Conservation (phyloP, 2,797 vertebrate species). For the Rhabdophis nuchalis region DNA sequence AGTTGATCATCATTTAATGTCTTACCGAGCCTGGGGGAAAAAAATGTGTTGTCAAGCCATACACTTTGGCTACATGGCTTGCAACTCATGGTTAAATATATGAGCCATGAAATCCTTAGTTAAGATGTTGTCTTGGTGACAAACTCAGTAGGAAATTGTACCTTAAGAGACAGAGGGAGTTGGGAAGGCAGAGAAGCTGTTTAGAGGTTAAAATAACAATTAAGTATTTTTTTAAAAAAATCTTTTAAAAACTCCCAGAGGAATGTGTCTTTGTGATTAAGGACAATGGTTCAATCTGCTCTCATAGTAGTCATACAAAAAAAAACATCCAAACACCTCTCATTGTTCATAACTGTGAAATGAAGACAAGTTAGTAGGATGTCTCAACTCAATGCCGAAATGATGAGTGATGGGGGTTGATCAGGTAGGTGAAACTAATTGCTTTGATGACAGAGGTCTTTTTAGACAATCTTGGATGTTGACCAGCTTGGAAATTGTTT, state of each 20-base stretch:
- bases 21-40: neutral
- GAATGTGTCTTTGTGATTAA: neutral
- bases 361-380: neutral
- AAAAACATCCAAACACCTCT: neutral
- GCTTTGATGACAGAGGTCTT: neutral
- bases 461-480: neutral
- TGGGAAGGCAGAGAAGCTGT: neutral
- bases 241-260: neutral
- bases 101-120: neutral
- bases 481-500: neutral
- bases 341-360: neutral
- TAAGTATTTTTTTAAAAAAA: neutral
- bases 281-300: neutral
- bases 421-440: neutral
- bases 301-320: neutral
- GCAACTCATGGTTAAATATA: neutral
- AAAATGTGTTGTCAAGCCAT: neutral
- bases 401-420: neutral
- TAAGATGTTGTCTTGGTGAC: neutral
- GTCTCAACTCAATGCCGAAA: neutral
- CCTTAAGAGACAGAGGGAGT: neutral
- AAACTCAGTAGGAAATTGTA: neutral
- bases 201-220: neutral
- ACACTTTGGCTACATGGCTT: neutral
- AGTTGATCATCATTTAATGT: neutral